Evolutionary conservation across 2,797 vertebrate species (phyloP).

Genomic region (Hylomyscus alleni): DNA sequence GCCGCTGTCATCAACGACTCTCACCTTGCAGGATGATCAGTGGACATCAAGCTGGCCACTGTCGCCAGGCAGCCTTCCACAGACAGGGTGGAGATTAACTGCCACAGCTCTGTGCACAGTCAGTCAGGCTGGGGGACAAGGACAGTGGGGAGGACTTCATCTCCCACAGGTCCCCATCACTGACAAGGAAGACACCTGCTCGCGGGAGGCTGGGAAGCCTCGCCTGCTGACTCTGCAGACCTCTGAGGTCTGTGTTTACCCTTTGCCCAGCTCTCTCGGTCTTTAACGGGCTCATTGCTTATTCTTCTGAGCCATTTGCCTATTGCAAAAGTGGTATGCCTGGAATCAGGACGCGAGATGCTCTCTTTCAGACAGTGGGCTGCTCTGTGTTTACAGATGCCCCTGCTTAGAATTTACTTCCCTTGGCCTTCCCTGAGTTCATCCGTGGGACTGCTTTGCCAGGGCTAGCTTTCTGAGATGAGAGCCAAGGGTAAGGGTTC

Average conservation of each 20-base stretch:
- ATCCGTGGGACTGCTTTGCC: neutral
- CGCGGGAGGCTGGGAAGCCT: neutral
- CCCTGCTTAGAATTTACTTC: neutral
- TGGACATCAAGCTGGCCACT: conserved; percentile 2
- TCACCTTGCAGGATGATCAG: neutral
- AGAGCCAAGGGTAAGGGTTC: neutral
- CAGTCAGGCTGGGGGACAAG: neutral
- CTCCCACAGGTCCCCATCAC: neutral
- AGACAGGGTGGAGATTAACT: neutral
- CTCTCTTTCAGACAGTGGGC: neutral
- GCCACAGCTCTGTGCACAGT: neutral
- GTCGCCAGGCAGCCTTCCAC: neutral
- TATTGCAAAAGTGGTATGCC: neutral
- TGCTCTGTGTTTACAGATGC: neutral
- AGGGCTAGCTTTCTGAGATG: neutral
- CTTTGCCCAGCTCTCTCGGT: neutral
- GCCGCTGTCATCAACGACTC: neutral
- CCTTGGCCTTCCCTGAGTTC: neutral
- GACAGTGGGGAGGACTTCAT: neutral
- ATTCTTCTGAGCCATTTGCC: neutral
- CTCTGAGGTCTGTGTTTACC: neutral
- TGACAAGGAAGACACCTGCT: conserved; percentile 12
- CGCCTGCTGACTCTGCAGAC: neutral
- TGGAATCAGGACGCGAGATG: too few species aligned
- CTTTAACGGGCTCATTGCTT: neutral